Conservation (phyloP, 2,888 invertebrate genomes). For the Drosophila tanythrix region DNA sequence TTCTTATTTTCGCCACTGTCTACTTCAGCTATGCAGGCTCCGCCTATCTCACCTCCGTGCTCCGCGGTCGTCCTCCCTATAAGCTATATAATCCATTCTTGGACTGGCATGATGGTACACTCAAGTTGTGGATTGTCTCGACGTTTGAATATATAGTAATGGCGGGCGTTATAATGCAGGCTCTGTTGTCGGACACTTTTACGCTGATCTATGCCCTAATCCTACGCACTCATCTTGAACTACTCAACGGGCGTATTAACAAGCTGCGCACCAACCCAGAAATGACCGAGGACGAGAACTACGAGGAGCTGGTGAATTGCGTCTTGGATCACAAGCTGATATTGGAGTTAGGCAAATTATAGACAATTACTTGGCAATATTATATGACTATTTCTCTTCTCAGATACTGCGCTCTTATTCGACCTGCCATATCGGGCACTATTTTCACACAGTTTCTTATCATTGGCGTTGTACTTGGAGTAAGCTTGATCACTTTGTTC, state of each 20-base stretch:
- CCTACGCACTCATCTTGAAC: slow-evolving; percentile 64
- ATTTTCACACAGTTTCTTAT: slow-evolving; percentile 75
- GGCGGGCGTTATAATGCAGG: slow-evolving; percentile 62
- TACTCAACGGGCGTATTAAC: slow-evolving; percentile 58
- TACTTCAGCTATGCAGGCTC: slow-evolving; percentile 63
- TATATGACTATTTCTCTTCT: background rate
- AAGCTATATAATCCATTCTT: slow-evolving; percentile 71
- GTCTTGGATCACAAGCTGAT: slow-evolving; percentile 74
- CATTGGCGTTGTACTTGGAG: slow-evolving; percentile 64
- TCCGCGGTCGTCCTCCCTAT: slow-evolving; percentile 69
- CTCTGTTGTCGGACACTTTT: slow-evolving; percentile 57
- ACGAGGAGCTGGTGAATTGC: slow-evolving; percentile 67
- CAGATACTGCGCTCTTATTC: slow-evolving; percentile 61
- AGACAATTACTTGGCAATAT: background rate
- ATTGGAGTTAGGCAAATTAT: slow-evolving; percentile 50
- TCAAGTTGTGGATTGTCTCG: slow-evolving; percentile 55
- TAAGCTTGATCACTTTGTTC: slow-evolving; percentile 67
- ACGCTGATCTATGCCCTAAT: rapidly evolving
- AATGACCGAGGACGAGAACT: slow-evolving; percentile 58
- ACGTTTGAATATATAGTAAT: slow-evolving; percentile 62
- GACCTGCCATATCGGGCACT: slow-evolving; percentile 71
- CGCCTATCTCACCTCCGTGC: slow-evolving; percentile 58
- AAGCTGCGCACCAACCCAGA: slow-evolving; percentile 47
- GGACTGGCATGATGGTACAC: slow-evolving; percentile 61
- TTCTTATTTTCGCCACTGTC: slow-evolving; percentile 60